phyloP scores from a whole-genome alignment of 2,113 vertebrate species.

The Crotalus viridis region DNA sequence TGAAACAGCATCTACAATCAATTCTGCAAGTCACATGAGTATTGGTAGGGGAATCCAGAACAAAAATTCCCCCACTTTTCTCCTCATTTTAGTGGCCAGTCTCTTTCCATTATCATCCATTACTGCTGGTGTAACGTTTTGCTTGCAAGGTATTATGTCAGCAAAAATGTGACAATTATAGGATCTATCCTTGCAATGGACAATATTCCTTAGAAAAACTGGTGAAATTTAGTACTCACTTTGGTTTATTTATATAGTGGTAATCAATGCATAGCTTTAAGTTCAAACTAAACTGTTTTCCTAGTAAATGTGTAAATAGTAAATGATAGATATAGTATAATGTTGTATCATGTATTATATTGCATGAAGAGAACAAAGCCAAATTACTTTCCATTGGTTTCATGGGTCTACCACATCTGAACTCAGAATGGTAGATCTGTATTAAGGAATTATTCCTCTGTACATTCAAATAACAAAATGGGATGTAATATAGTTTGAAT shows the following conservation, averaged over 20 bases:
- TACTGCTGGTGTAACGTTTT: neutral
- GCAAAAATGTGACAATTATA: neutral
- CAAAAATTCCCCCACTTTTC: neutral
- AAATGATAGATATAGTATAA: neutral
- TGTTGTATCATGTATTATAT: neutral
- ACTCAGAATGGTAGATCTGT: neutral
- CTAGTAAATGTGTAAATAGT: neutral
- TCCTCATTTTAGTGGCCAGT: neutral
- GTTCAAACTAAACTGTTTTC: neutral
- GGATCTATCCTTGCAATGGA: neutral
- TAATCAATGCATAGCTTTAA: slow-evolving; percentile 7
- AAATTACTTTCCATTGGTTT: neutral
- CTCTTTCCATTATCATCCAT: neutral
- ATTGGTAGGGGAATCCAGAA: slow-evolving; percentile 12
- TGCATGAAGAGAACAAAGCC: neutral
- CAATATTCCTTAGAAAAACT: neutral
- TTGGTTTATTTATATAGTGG: neutral
- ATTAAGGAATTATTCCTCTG: neutral
- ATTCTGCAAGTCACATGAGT: neutral
- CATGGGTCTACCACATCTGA: neutral
- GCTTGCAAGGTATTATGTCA: neutral
- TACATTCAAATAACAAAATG: neutral
- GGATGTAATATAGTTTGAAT: neutral
- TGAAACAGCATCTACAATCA: slow-evolving; percentile 11
- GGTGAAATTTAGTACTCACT: neutral